phyloP scores from a whole-genome alignment of 2,888 invertebrate species.

The Hoplodrina ambigua region DNA sequence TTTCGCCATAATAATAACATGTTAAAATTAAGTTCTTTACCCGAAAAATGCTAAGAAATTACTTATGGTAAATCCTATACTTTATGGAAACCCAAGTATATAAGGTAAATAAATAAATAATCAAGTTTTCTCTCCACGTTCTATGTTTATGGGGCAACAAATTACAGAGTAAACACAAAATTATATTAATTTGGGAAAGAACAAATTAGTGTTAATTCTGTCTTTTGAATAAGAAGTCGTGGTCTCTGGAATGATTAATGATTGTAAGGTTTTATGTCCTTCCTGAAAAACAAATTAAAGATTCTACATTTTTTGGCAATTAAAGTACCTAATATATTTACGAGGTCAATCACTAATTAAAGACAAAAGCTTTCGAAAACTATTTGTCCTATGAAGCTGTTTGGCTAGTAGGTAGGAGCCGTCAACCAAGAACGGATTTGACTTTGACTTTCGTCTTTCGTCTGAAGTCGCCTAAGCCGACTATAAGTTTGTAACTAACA shows the following conservation, averaged over 20 bases:
- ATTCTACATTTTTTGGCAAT: too few relatives aligned
- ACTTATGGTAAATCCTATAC: slow-evolving; percentile 16
- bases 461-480: too few relatives aligned
- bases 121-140: slow-evolving; percentile 54
- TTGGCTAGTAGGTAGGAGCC: too few relatives aligned
- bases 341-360: too few relatives aligned
- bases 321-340: too few relatives aligned
- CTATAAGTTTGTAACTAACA: background rate
- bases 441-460: too few relatives aligned
- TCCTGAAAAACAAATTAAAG: background rate
- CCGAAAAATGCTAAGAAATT: slow-evolving; percentile 12
- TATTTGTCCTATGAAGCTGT: too few relatives aligned
- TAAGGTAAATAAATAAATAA: slow-evolving; percentile 52
- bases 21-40: slow-evolving; percentile 13
- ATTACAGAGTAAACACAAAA: slow-evolving; percentile 53
- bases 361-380: too few relatives aligned
- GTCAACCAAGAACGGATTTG: too few relatives aligned
- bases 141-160: slow-evolving; percentile 53
- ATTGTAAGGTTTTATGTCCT: background rate
- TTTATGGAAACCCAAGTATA: slow-evolving; percentile 34
- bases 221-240: slow-evolving; percentile 8
- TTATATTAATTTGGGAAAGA: slow-evolving; percentile 48
- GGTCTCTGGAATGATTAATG: background rate
- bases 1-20: slow-evolving; percentile 4
- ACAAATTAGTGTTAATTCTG: slow-evolving; percentile 20